Base-by-base conservation (phyloP, 2,888 invertebrate species). In the Meliscaeva auricollis region DNA sequence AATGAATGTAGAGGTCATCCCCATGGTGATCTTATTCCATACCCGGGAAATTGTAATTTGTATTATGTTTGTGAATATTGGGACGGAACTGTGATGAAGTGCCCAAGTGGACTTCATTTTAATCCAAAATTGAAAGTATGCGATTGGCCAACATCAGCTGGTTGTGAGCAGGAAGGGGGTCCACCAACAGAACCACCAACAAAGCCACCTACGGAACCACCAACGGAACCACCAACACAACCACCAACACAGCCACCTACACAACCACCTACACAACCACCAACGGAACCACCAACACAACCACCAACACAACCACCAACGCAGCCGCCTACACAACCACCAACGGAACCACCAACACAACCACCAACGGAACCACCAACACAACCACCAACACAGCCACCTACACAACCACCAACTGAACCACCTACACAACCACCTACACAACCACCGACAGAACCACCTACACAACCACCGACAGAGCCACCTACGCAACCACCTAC, bases 61-160 rank as follows among this genome's bases (percentile, higher is more conserved):
- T 90, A 69, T 17, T 79, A 89, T 7, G 69, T 89, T 3, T 90
- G 90, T 54, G 69, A 84, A 8, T 80, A 88, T n/a, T 87, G 88
- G 0, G 54, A 80, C 87, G 3, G 87, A 80, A 35, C 76, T 13
- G 87, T 88, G 3, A 52, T 88, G 22, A 13, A 11, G 3, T 91
- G 91, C 26, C 89, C 90, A 2, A 75, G 85, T 22, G 88, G 88
- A 4, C 50, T 90, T 4, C 89, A 90, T 75, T 91, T 89, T 35
- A 88, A 88, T 73, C 8, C 75, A 5, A 15, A 3, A 0, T 32
- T 3, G 1, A 26, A 78, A 0, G 6, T 4, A 0, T 91, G 91
- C 62, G 89, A 90, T 52, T 83, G 88, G 78, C 88, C 89, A 3
- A 77, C 87, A 69, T 66, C 85, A 4, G 90, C 90, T 6, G 62